A percentile compares a stretch with the other conserved stretches of the same genome.
Evolutionary conservation across 2,797 vertebrate species (phyloP).

Genomic region (Rhinoraja longicauda): DNA sequence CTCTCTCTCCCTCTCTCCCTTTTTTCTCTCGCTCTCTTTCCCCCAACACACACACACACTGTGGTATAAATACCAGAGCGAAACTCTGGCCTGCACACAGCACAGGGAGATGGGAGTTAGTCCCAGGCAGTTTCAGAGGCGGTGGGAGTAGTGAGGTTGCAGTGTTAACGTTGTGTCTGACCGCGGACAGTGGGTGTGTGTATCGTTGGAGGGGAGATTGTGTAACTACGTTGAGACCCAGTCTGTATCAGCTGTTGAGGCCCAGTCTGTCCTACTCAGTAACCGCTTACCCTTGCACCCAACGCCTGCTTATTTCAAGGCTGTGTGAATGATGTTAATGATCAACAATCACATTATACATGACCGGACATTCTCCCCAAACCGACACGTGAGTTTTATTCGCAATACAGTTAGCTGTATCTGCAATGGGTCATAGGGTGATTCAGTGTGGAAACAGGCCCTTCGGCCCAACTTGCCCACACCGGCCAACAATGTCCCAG

Average conservation of each 20-base stretch:
- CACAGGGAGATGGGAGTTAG: background rate
- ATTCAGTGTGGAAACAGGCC: too few species aligned
- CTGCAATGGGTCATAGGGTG: background rate
- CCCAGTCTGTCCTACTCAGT: background rate
- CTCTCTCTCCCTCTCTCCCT: background rate
- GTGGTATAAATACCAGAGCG: too few species aligned
- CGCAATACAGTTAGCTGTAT: background rate
- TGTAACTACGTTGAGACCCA: background rate
- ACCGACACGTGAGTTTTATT: background rate
- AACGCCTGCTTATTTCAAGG: background rate
- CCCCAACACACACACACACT: background rate
- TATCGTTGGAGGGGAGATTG: background rate
- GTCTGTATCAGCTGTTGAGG: too few species aligned
- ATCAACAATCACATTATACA: background rate
- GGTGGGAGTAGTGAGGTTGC: background rate
- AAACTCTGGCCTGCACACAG: background rate
- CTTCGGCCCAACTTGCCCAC: too few species aligned
- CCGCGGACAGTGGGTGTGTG: background rate
- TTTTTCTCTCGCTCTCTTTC: background rate
- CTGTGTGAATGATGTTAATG: background rate
- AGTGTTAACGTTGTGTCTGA: background rate
- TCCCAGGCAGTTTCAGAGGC: background rate
- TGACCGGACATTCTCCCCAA: background rate
- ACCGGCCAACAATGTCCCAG: too few species aligned
- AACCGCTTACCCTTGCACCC: background rate